Conservation (phyloP, 2,797 vertebrate genomes). For the Karalla daura region DNA sequence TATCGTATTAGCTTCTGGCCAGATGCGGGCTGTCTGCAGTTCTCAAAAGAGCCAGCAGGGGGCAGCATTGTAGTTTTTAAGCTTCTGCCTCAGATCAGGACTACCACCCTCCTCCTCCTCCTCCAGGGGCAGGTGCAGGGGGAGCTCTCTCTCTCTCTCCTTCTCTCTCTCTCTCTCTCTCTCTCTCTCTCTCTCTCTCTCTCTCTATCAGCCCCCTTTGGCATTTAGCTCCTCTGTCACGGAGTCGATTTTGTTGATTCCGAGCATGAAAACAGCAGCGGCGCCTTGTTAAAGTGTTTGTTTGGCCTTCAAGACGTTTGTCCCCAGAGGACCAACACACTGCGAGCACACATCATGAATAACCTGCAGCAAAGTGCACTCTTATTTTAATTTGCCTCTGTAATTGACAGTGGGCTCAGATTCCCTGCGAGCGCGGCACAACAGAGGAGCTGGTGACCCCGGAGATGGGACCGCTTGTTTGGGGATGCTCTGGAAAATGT, state of each 20-base stretch:
- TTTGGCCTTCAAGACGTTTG: slow-evolving; percentile 40
- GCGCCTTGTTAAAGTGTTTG: slow-evolving; percentile 63
- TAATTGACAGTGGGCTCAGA: slow-evolving; percentile 49
- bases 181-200: slow-evolving; percentile 6
- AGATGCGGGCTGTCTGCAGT: too few species aligned
- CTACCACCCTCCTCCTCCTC: too few species aligned
- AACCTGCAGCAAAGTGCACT: slow-evolving; percentile 44
- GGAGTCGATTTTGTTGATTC: slow-evolving; percentile 55
- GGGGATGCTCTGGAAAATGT: slow-evolving; percentile 57
- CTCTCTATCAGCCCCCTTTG: slow-evolving; percentile 37
- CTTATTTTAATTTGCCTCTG: slow-evolving; percentile 48
- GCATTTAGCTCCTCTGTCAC: slow-evolving; percentile 58
- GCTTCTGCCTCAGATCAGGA: neutral
- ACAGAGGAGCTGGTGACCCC: slow-evolving; percentile 35
- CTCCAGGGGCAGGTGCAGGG: slow-evolving; percentile 10
- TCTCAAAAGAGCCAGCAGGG: slow-evolving; percentile 53
- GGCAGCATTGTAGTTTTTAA: slow-evolving; percentile 61
- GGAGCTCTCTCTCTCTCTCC: slow-evolving; percentile 14
- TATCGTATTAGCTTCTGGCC: too few species aligned
- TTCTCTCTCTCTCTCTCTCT: slow-evolving; percentile 23
- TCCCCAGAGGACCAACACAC: slow-evolving; percentile 25
- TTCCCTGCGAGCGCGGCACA: slow-evolving; percentile 12
- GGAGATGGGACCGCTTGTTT: slow-evolving; percentile 30
- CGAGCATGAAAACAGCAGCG: slow-evolving; percentile 52
- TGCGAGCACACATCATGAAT: slow-evolving; percentile 36